Base-by-base conservation (phyloP, 2,113 vertebrate genomes). In the Emydocephalus ijimae region DNA sequence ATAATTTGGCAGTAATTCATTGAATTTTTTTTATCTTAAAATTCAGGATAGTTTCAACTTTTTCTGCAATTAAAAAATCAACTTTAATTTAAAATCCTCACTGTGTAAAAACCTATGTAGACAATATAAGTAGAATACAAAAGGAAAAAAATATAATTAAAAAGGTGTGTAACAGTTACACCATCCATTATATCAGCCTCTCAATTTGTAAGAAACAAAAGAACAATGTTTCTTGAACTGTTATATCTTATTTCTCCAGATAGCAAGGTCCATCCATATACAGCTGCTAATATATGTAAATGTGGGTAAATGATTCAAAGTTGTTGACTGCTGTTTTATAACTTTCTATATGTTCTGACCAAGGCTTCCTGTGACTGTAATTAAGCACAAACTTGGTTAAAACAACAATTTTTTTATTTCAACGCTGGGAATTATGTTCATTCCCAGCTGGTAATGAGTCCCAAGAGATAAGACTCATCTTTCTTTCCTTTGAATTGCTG, bases 1-100 rank as follows among this genome's bases (percentile, higher is more conserved):
- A 39, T 52, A 52, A 15, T 43, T 90, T n/a, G 64, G 52, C 7
- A 26, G n/a, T 48, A 4, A n/a, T 86, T 57, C 45, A 0, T 18
- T 55, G n/a, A 12, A 12, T 56, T 56, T 39, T 85, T 34, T 34
- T 86, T 21, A 45, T 5, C 85, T 34, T 91, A 45, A 87, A 91
- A 87, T 87, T 87, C 8, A 87, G n/a, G 48, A 11, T 91, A 20
- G 14, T 91, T 39, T 61, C 45, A 34, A 57, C 9, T 87, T 95
- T 92, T 94, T 93, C 93, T 95, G 94, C 90, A 93, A 92, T 18
- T 90, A 15, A 94, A 90, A 94, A 95, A 93, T 93, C 89, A 94
- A 0, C 96, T 95, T 95, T 94, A 94, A 94, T 96, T 96, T 92
- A 94, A 96, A 93, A 95, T 94, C 93, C 96, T 96, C 95, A 96